Evolutionary conservation across 2,888 invertebrate genomes (phyloP), one percentile per base, ranked within the genome.

Genomic region (Auanema freiburgensis): DNA sequence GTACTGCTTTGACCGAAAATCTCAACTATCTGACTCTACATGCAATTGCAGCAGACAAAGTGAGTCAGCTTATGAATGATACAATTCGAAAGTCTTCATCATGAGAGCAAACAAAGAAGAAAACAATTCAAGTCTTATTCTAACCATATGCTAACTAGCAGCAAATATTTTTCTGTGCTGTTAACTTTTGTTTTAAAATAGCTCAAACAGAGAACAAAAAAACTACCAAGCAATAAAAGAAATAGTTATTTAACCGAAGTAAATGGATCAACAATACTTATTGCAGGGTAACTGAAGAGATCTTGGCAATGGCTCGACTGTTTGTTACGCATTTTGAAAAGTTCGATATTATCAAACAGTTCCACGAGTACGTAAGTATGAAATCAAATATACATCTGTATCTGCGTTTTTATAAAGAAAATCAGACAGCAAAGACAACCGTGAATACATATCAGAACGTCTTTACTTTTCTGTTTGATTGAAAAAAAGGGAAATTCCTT

Each of bases 231-330:
- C 8, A 8, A 33, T 33, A 33, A 33, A 8, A 33, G 8, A 33
- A 33, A 33, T 8, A 33, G 33, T 33, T 8, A 33, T 8, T 33
- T 8, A 33, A 33, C 33, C 8, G 42, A 53, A 16, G 4, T 40
- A 44, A 25, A 12, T 55, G 11, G 1, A 21, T 57, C n/a, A n/a
- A 11, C 16, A n/a, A 16, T 6, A 21, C 5, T 33, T 21, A 33
- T 23, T 63, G 85, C 86, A 92, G 92, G 92, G 89, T 93, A 74
- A 92, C 92, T 6, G 90, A 91, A 74, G 90, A 92, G 82, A 90
- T 93, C 74, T 85, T 93, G 79, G 92, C 92, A 83, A 92, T 92
- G 92, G 90, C 92, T 63, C 89, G 93, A 21, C 92, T 92, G 63
- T 91, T 90, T 84, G 89, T 90, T 44, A 87, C 88, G 25, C 86